Conservation (phyloP, 1,140 invertebrate genomes). For the Trissolcus basalis region DNA sequence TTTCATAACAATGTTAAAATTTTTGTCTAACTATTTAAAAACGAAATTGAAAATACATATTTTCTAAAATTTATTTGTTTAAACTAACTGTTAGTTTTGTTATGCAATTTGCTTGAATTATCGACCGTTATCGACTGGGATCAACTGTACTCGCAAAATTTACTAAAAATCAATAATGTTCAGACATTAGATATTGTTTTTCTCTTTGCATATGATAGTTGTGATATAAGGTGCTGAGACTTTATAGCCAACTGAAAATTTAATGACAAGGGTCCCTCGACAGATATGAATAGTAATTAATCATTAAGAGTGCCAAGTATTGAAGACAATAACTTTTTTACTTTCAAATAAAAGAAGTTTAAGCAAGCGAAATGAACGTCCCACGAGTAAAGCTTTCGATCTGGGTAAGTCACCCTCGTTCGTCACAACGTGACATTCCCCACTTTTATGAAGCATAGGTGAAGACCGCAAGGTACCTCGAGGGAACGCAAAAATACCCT, state of each 20-base stretch:
- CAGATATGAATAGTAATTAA: conserved; percentile 3
- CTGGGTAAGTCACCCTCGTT: conserved; percentile 65
- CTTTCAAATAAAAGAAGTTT: conserved; percentile 45
- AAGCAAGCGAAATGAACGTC: conserved; percentile 61
- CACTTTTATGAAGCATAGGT: conserved; percentile 60
- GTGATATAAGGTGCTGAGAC: background rate
- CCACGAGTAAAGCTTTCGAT: conserved; percentile 63
- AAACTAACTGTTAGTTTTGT: conserved; percentile 9
- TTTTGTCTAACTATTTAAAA: too few species aligned
- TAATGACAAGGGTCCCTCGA: too few species aligned
- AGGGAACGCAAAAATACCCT: conserved; percentile 64
- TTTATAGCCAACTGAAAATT: background rate
- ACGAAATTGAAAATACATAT: too few species aligned
- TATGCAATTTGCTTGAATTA: background rate
- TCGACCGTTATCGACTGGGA: background rate
- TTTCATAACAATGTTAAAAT: too few species aligned
- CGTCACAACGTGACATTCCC: conserved; percentile 64
- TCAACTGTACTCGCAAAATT: too few species aligned
- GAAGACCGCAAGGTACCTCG: conserved; percentile 57
- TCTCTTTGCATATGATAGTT: too few species aligned
- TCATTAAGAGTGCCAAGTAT: conserved; percentile 1
- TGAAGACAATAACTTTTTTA: conserved; percentile 34
- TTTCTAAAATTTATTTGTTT: too few species aligned
- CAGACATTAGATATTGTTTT: too few species aligned
- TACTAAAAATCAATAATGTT: too few species aligned